Evolutionary conservation across 2,113 vertebrate species (phyloP), one percentile per base, ranked within the genome.

Genomic region (Lagopus muta): DNA sequence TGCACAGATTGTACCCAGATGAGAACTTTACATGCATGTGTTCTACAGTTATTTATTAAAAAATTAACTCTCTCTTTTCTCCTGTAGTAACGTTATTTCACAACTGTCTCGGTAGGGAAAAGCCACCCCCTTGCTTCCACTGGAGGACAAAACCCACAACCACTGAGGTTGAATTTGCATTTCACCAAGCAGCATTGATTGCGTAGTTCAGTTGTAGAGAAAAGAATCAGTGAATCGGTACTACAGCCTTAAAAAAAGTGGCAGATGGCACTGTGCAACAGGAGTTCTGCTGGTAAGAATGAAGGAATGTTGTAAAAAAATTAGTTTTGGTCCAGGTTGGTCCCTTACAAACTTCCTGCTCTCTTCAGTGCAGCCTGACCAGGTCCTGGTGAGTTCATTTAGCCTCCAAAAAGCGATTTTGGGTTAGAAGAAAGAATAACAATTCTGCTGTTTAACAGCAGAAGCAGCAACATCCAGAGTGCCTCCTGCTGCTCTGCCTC

Each of bases 31-130:
- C 60, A 1, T 90, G 96, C 83, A 72, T 78, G 88, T 93, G 47
- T 88, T 66, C 82, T 89, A 6, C 34, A 19, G 70, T 13, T 92
- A n/a, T 88, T 95, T 93, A 96, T 96, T 96, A 94, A 96, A 96
- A 55, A 18, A 2, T 5, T 13, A 82, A 28, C 17, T 9, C 11
- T 24, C 47, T 42, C 43, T 72, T 28, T 61, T 76, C 80, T 90
- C 30, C 8, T 4, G 5, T 10, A 3, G 5, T 54, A 19, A 32
- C 50, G 72, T 94, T 90, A 38, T 86, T 96, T 78, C 86, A 65
- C 38, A 81, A 34, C 22, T 76, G 22, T 10, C 2, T 16, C 32
- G 4, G 11, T 18, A 69, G 38, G 22, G 54, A 10, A 14, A 27
- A 18, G 20, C 21, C 20, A 2, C 14, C 4, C 13, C 21, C 1